Evolutionary conservation across 1,140 invertebrate genomes (phyloP), one percentile per base, ranked within the genome.

Genomic region (Parapsyche elsis): DNA sequence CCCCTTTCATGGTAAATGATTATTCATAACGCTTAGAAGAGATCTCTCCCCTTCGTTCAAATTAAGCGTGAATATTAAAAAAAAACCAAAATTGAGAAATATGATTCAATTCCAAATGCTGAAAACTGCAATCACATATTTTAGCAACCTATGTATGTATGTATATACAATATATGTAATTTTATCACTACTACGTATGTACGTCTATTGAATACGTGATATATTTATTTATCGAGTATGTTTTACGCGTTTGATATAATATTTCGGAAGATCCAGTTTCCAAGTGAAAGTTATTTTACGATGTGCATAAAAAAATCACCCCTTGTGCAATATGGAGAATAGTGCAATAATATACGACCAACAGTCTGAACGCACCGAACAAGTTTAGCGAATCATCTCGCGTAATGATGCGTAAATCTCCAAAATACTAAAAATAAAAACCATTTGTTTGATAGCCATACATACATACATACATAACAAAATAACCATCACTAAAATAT

Each of bases 301-400:
- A 67, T 23, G 9, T 23, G 23, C 14, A 67, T 26, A 26, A 26
- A 67, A 67, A 67, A 21, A 19, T 67, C 64, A 67, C 64, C 64
- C 64, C 64, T 26, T 67, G 24, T 23, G 21, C 64, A 67, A 67
- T 67, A 67, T 67, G 64, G 64, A 67, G 26, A 67, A 26, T 23
- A 67, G 14, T 67, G 23, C 23, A 21, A 26, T 67, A 67, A 23
- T 67, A 53, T 53, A 53, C 49, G 49, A 53, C 49, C 9, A 67
- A 24, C 26, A 21, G 24, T 26, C 16, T 53, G 49, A 53, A 12
- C 49, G 4, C 49, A 10, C 9, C 14, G 64, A 67, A 67, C 64
- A 23, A 67, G 64, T 67, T 67, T 67, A 23, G 12, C 0, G 64
- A 67, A 67, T 67, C 21, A 67, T 67, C 24, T 30, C 23, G 24